phyloP scores from a whole-genome alignment of 2,888 invertebrate species.

The Gymnoscelis rufifasciata region DNA sequence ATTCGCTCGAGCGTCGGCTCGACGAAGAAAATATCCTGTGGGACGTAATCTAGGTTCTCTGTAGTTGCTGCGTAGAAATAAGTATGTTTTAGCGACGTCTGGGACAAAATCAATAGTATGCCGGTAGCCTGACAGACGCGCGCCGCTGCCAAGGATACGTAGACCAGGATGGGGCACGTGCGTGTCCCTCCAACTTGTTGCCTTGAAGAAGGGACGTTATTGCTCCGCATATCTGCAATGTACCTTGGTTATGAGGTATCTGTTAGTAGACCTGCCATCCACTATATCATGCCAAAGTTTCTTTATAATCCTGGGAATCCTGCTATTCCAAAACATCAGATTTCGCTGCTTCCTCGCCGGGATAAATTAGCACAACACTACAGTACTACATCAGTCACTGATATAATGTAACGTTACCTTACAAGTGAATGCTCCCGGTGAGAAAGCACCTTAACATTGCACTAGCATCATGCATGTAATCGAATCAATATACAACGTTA shows the following conservation, averaged over 20 bases:
- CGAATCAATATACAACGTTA: too few species aligned
- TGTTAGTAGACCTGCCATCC: conserved; percentile 28
- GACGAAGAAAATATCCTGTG: conserved; percentile 28
- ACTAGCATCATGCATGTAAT: too few species aligned
- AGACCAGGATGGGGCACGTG: conserved; percentile 71
- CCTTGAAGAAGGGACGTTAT: conserved; percentile 38
- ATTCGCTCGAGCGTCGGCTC: conserved; percentile 15
- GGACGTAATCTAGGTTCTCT: conserved; percentile 27
- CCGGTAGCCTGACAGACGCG: conserved; percentile 63
- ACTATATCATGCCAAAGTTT: too few species aligned
- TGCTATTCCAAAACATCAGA: too few species aligned
- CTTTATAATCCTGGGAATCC: too few species aligned
- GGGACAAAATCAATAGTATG: conserved; percentile 69
- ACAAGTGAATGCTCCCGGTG: too few species aligned
- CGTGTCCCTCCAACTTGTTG: conserved; percentile 73
- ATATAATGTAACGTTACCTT: too few species aligned
- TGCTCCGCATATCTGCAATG: too few species aligned
- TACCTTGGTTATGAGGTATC: conserved; percentile 32
- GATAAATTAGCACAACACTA: too few species aligned
- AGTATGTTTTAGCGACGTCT: conserved; percentile 56
- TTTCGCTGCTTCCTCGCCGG: too few species aligned
- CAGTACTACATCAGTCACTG: too few species aligned
- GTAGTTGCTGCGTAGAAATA: conserved; percentile 40
- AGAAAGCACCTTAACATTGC: too few species aligned
- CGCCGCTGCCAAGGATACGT: conserved; percentile 63